phyloP scores from a whole-genome alignment of 2,888 invertebrate genomes.

The Caenorhabditis drosophilae region DNA sequence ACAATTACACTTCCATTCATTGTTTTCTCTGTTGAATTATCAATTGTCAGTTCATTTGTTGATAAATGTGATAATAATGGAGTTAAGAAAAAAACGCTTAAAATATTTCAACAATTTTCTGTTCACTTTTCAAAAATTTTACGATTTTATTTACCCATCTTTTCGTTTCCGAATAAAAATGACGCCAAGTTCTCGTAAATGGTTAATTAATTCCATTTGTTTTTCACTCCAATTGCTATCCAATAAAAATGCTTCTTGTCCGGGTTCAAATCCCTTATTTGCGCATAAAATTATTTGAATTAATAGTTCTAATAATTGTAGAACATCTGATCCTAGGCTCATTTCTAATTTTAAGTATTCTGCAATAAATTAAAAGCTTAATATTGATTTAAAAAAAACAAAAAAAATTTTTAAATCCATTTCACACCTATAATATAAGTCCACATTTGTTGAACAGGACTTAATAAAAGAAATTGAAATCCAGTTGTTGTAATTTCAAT shows the following conservation, averaged over 20 bases:
- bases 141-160: slow-evolving; percentile 53
- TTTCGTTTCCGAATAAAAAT: slow-evolving; percentile 76
- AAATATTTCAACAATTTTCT: slow-evolving; percentile 4
- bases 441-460: slow-evolving; percentile 93
- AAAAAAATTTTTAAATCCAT: not conserved
- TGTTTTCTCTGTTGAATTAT: slow-evolving; percentile 18
- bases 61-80: slow-evolving; percentile 55
- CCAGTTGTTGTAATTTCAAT: slow-evolving; percentile 75
- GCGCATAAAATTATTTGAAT: slow-evolving; percentile 47
- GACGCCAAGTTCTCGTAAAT: slow-evolving; percentile 93
- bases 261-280: slow-evolving; percentile 40
- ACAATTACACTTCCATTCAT: slow-evolving; percentile 83
- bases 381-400: not conserved
- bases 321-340: slow-evolving; percentile 30
- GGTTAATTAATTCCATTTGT: slow-evolving; percentile 82
- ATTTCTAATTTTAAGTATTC: slow-evolving; percentile 51
- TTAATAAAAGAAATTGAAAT: slow-evolving; percentile 92
- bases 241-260: slow-evolving; percentile 36
- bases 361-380: slow-evolving; percentile 5
- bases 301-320: slow-evolving; percentile 43
- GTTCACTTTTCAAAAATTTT: not conserved
- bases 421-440: slow-evolving; percentile 82
- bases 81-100: slow-evolving; percentile 61
- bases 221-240: slow-evolving; percentile 50
- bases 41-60: slow-evolving; percentile 27